Percentiles rank a stretch among this genome's conserved stretches.
Evolutionary conservation across 2,113 vertebrate species (phyloP).

Genomic region (Anoplopoma fimbria): DNA sequence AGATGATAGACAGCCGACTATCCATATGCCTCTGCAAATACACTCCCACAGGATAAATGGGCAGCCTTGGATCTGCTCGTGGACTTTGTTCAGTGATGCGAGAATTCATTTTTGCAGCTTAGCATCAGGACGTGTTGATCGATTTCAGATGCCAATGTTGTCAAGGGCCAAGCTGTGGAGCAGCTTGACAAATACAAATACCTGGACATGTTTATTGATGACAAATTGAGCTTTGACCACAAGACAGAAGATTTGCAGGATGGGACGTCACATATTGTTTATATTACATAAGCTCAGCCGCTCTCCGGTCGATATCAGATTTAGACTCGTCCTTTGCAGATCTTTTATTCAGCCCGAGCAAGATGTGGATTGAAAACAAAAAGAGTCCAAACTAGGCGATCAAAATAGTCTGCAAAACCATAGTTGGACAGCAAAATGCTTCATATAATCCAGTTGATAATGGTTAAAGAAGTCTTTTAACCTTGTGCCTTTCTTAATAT

Average conservation of each 20-base stretch:
- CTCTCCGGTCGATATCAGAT: slow-evolving; percentile 11
- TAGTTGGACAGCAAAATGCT: neutral
- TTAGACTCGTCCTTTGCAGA: slow-evolving; percentile 19
- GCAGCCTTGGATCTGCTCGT: slow-evolving; percentile 32
- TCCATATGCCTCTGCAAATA: slow-evolving; percentile 23
- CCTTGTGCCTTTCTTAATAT: neutral
- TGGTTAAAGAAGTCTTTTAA: neutral
- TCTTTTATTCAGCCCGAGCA: neutral
- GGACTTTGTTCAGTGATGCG: slow-evolving; percentile 50
- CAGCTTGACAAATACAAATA: slow-evolving; percentile 54
- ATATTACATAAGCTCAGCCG: slow-evolving; percentile 38
- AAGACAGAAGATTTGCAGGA: slow-evolving; percentile 45
- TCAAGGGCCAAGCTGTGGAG: slow-evolving; percentile 50
- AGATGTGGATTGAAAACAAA: slow-evolving; percentile 4
- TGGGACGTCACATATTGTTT: slow-evolving; percentile 45
- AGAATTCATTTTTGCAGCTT: slow-evolving; percentile 63
- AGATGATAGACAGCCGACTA: slow-evolving; percentile 10
- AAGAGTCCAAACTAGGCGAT: neutral
- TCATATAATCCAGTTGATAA: neutral
- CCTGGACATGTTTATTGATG: slow-evolving; percentile 64
- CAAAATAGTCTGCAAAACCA: neutral
- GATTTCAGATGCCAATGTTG: slow-evolving; percentile 65
- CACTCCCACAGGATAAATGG: slow-evolving; percentile 54
- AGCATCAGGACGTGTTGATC: slow-evolving; percentile 45
- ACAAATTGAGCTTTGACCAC: slow-evolving; percentile 63